These are phyloP conservation scores for Uria aalge DNA, from an alignment of 2,113 vertebrate species.

Conservation along the genomic window DNA sequence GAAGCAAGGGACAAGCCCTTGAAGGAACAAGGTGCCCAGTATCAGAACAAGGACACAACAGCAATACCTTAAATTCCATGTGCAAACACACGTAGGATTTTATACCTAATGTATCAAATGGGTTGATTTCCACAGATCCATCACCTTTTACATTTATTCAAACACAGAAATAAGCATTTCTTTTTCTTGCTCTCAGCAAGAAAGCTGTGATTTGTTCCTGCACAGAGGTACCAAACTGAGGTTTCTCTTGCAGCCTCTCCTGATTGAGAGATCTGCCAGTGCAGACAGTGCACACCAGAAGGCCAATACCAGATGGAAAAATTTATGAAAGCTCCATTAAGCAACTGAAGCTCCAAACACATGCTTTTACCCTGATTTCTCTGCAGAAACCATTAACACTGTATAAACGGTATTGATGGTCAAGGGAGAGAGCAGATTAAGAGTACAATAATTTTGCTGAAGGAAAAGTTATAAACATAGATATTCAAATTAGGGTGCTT, in stretches of 20 bases:
- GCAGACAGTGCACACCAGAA: not conserved
- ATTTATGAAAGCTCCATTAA: not conserved
- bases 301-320: not conserved
- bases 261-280: not conserved
- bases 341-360: not conserved
- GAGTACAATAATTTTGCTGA: not conserved
- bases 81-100: not conserved
- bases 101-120: not conserved
- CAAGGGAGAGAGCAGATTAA: not conserved
- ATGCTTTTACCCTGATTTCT: not conserved
- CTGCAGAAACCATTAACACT: not conserved
- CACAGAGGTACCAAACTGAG: not conserved
- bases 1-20: fast-evolving
- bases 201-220: not conserved
- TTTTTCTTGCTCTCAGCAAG: not conserved
- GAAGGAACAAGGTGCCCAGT: fast-evolving
- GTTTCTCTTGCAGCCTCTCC: not conserved
- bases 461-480: not conserved
- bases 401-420: not conserved
- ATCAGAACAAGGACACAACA: not conserved
- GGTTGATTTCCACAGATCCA: not conserved
- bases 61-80: not conserved
- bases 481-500: not conserved
- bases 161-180: not conserved
- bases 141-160: not conserved